phyloP scores from a whole-genome alignment of 2,113 vertebrate genomes.

The Petroica traversi region DNA sequence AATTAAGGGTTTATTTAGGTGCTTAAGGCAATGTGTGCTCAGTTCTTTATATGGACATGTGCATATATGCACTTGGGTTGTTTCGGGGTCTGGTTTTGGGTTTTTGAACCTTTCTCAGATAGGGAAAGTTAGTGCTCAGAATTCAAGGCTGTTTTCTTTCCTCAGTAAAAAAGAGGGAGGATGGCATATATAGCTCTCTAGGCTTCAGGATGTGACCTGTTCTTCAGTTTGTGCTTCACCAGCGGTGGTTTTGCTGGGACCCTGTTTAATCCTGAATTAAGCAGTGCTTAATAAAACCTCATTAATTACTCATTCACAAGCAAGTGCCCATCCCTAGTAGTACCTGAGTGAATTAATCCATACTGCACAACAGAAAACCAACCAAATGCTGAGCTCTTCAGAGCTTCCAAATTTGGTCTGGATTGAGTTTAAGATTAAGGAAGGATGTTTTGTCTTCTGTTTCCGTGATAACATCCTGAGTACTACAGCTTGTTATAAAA shows the following conservation, averaged over 20 bases:
- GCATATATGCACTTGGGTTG: background rate
- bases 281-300: background rate
- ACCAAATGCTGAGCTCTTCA: background rate
- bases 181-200: background rate
- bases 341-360: background rate
- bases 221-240: background rate
- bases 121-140: background rate
- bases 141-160: background rate
- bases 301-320: background rate
- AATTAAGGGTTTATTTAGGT: background rate
- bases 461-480: slow-evolving; percentile 65
- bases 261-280: background rate
- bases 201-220: background rate
- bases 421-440: slow-evolving; percentile 43
- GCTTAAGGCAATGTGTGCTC: background rate
- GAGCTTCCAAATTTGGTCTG: background rate
- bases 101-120: background rate
- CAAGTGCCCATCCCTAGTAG: background rate
- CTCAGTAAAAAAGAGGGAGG: background rate
- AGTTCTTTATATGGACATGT: background rate
- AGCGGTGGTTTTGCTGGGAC: background rate
- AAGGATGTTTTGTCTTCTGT: slow-evolving; percentile 71
- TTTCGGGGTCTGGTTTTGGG: background rate
- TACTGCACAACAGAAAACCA: background rate
- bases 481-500: background rate